A percentile compares a stretch with the other conserved stretches of the same genome.
These are phyloP conservation scores for Chaetodon trifascialis DNA, from an alignment of 2,113 vertebrate species.

Conservation along the genomic window DNA sequence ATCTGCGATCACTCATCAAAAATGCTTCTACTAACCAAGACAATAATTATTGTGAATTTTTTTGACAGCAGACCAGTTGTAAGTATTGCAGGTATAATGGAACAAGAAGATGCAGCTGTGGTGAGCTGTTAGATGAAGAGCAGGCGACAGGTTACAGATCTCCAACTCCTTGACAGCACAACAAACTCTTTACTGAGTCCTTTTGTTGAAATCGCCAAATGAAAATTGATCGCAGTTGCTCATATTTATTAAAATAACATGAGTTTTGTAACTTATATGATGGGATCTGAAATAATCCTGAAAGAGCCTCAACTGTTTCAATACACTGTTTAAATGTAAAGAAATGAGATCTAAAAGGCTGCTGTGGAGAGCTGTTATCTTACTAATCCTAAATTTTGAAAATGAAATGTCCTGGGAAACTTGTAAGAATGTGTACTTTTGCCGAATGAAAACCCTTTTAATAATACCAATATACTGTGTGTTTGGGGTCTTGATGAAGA, in stretches of 20 bases:
- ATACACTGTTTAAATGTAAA: neutral
- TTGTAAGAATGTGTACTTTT: neutral
- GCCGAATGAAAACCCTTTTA: slow-evolving; percentile 15
- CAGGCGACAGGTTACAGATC: too few relatives aligned
- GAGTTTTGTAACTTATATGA: too few relatives aligned
- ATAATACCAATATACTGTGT: neutral
- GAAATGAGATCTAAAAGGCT: neutral
- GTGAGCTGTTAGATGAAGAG: too few relatives aligned
- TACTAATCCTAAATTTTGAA: neutral
- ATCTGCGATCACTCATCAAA: too few relatives aligned
- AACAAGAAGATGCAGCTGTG: too few relatives aligned
- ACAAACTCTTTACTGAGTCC: too few relatives aligned
- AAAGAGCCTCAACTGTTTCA: neutral
- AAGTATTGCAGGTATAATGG: too few relatives aligned
- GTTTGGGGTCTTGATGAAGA: slow-evolving; percentile 2
- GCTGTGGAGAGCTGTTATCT: neutral
- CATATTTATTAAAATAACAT: too few relatives aligned
- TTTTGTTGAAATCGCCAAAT: too few relatives aligned
- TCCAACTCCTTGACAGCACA: too few relatives aligned
- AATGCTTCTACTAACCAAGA: neutral
- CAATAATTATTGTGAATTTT: neutral
- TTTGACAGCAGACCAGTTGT: too few relatives aligned
- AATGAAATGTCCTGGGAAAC: slow-evolving; percentile 3
- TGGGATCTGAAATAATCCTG: neutral
- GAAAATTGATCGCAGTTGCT: too few relatives aligned